These are phyloP conservation scores for Otus scops DNA, from an alignment of 2,797 vertebrate species.

Conservation along the genomic window DNA sequence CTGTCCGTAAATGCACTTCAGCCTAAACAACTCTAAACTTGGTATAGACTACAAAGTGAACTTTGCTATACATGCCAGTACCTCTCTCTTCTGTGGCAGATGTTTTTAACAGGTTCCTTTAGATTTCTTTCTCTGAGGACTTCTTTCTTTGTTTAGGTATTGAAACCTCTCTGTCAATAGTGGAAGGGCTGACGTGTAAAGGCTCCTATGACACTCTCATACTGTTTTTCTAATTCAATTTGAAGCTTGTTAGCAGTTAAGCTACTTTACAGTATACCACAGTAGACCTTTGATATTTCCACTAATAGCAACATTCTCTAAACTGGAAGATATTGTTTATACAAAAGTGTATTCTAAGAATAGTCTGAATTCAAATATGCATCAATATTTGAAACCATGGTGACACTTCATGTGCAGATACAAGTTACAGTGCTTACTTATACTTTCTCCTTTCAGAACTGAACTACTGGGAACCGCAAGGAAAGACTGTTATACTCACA, in stretches of 20 bases:
- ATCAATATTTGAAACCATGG: neutral
- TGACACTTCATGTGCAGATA: neutral
- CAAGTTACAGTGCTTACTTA: neutral
- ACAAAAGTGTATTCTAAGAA: neutral
- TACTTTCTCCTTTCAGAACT: neutral
- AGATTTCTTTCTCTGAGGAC: neutral
- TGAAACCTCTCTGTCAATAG: neutral
- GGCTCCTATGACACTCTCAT: neutral
- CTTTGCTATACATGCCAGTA: neutral
- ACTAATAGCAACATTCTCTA: neutral
- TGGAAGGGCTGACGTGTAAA: neutral
- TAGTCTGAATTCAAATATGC: neutral
- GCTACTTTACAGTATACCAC: neutral
- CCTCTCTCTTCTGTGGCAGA: neutral
- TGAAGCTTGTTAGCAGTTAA: neutral
- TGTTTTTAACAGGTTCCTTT: neutral
- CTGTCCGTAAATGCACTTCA: neutral
- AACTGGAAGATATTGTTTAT: neutral
- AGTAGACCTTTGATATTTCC: neutral
- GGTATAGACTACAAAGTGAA: neutral
- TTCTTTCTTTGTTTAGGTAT: neutral
- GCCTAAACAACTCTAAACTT: neutral
- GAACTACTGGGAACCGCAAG: neutral
- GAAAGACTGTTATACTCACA: conserved; percentile 36
- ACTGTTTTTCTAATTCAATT: neutral